Base-by-base conservation (phyloP, 2,888 invertebrate genomes). In the Chaitophorus viminalis region DNA sequence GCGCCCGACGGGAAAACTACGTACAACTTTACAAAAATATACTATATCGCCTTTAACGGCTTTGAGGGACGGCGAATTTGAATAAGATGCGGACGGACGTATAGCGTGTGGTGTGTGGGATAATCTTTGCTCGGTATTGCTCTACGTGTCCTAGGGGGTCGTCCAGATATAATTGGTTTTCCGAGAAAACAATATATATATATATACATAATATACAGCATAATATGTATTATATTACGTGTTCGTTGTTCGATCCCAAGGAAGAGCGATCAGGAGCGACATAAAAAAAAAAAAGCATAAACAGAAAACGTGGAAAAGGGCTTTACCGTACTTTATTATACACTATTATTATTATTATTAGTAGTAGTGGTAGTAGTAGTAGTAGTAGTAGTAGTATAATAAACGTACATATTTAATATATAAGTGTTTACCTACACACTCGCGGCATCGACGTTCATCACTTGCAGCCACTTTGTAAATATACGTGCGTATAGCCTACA, bases 161-260 rank as follows among this genome's bases (percentile, higher is more conserved):
- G 75, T 75, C n/a, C 60, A 8, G 18, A 39, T n/a, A 36, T 83
- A 83, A 83, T 83, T 83, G 83, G 75, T 75, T 74, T 83, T 75
- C 33, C 81, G 81, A 68, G 39, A 65, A 79, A 46, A 11, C 14
- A 46, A 46, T 11, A 14, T 14, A 14, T 46, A 14, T 46, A 46
- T 14, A 46, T 14, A 11, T 46, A 46, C 11, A 60, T 21, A 60
- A 60, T 60, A 21, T 60, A 60, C 6, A 39, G 36, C 11, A 39
- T 54, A 54, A 54, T 54, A 8, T 21, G 5, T 60, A 9, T 60
- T 60, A 8, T 60, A 25, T 21, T 8, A 8, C 21, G 4, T 60
- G 60, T 25, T 21, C 5, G 4, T 25, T 25, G 60, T 9, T 82
- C 82, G 39, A 72, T 82, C 29, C n/a, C 78, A 29, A 39, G 29